Conservation (phyloP, 2,888 invertebrate genomes). For the Metopia argyrocephala region DNA sequence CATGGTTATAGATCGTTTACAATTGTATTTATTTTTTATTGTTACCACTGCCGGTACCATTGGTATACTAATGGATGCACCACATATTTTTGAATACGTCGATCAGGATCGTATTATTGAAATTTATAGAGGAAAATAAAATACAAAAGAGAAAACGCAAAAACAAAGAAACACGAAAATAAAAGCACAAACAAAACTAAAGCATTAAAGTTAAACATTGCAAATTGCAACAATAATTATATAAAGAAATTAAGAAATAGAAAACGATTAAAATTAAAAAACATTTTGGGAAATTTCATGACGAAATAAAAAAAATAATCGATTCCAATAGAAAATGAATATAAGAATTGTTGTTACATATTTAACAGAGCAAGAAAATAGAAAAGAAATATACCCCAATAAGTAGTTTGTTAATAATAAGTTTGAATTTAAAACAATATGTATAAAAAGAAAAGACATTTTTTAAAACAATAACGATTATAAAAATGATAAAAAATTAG, state of each 20-base stretch:
- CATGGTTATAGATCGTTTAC: conserved; percentile 97
- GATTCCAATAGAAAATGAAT: neutral
- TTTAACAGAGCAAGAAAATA: conserved; percentile 11
- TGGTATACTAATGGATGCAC: conserved; percentile 97
- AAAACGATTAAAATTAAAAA: conserved; percentile 23
- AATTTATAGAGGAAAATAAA: conserved; percentile 94
- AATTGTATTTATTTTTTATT: conserved; percentile 96
- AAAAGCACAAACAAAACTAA: neutral
- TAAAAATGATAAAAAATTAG: conserved; percentile 38
- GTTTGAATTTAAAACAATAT: conserved; percentile 18
- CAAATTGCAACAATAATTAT: conserved; percentile 73
- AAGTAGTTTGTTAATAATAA: conserved; percentile 15
- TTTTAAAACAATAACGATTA: conserved; percentile 3
- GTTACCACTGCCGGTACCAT: conserved; percentile 97
- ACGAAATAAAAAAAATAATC: neutral
- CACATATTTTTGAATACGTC: conserved; percentile 98
- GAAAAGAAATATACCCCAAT: conserved; percentile 1
- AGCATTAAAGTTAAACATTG: conserved; percentile 74
- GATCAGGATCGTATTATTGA: conserved; percentile 97
- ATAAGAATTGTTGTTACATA: conserved; percentile 36
- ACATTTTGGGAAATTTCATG: neutral
- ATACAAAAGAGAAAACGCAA: conserved; percentile 7
- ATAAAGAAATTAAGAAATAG: conserved; percentile 54
- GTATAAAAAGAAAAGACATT: neutral
- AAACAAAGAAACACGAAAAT: neutral